A percentile compares a stretch with the other conserved stretches of the same genome.
These are phyloP conservation scores for Isichthys henryi DNA, from an alignment of 2,113 vertebrate genomes.

Conservation along the genomic window DNA sequence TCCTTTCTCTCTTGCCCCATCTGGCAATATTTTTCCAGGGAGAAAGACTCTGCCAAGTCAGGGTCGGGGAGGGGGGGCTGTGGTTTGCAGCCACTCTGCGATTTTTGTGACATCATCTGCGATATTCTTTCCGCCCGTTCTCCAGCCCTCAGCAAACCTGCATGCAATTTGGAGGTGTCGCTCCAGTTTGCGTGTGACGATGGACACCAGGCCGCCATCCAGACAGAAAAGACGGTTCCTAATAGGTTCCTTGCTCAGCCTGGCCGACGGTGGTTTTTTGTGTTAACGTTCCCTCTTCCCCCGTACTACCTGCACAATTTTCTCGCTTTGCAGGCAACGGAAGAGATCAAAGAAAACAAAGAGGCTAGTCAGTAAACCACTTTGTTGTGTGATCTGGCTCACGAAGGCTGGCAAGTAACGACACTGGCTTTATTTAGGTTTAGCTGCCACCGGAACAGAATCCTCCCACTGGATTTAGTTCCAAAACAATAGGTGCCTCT, in stretches of 20 bases:
- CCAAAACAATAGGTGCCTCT: background rate
- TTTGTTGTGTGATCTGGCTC: background rate
- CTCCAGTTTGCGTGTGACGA: background rate
- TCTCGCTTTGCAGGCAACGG: background rate
- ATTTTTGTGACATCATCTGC: constrained; percentile 11
- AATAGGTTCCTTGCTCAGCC: background rate
- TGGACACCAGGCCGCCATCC: background rate
- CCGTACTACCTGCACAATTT: background rate
- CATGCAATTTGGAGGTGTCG: background rate
- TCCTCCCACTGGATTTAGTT: background rate
- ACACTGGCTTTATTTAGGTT: background rate
- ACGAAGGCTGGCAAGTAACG: background rate
- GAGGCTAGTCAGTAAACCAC: background rate
- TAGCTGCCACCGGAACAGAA: background rate
- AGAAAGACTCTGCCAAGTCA: constrained; percentile 13
- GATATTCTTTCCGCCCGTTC: constrained; percentile 1
- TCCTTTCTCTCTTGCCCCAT: background rate
- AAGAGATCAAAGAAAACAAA: background rate
- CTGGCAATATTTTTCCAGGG: background rate
- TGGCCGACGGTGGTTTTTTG: background rate
- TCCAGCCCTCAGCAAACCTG: background rate
- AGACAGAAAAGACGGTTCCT: background rate
- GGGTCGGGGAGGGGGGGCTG: constrained; percentile 25
- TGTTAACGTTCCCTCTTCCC: background rate
- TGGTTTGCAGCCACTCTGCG: background rate